Base-by-base conservation (phyloP, 2,888 invertebrate species). In the Halictus ligatus region DNA sequence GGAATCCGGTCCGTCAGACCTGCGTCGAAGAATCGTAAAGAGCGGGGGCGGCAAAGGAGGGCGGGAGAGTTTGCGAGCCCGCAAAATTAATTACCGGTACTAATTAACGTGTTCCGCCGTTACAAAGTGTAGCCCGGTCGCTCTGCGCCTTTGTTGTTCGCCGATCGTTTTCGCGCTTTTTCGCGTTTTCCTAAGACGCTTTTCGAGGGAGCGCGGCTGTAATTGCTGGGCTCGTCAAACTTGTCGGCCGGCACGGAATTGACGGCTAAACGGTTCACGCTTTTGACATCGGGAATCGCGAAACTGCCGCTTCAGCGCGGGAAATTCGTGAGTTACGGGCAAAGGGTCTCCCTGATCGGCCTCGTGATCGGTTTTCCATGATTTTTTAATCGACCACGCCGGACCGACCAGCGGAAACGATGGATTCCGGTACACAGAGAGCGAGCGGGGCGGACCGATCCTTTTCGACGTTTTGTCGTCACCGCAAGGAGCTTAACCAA, bases 401-500 rank as follows among this genome's bases (percentile, higher is more conserved):
- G 48, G 29, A 40, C 29, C 50, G 29, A 40, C 60, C 35, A n/a
- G n/a, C 0, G 15, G 48, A 54, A 50, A 64, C 78, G 67, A 54
- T 25, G 76, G 67, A 81, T 83, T 67, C 67, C 29, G 18, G 75
- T 67, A 58, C 43, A 76, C 43, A 76, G 76, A 79, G 81, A 78
- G 71, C 58, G 1, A 77, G 73, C 21, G 58, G 18, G 79, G 73
- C 21, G 58, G 18, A 48, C 43, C 48, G 77, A 85, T 86, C 86
- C 86, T 86, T 90, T 88, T 85, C 85, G 91, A 88, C 88, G 86
- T 90, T 90, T 90, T 88, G 89, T 90, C 86, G 86, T 75, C 85
- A 78, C 91, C 89, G 89, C 91, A 84, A 90, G 88, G 67, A 85
- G 90, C 90, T 90, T 90, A 90, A 89, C 88, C 84, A 87, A 72